These are phyloP conservation scores for Campoplex nolae DNA, from an alignment of 2,888 invertebrate species.

Conservation along the genomic window DNA sequence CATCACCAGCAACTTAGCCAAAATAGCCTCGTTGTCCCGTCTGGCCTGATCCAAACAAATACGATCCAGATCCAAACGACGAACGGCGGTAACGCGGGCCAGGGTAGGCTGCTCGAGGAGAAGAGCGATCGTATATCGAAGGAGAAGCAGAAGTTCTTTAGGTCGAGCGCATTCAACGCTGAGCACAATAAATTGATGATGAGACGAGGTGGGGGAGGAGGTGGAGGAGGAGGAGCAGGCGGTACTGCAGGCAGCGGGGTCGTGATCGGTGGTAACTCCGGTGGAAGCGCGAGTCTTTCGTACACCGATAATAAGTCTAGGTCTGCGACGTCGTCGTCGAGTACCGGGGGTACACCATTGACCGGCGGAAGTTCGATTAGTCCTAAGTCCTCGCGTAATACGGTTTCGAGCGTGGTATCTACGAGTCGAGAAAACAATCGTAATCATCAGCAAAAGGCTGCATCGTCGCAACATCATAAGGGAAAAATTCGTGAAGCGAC, in stretches of 20 bases:
- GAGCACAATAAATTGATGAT: constrained; percentile 84
- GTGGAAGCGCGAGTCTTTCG: constrained; percentile 35
- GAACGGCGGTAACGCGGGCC: constrained; percentile 84
- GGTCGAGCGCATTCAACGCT: constrained; percentile 92
- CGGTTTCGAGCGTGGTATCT: not conserved
- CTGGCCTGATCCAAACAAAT: constrained; percentile 65
- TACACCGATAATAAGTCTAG: constrained; percentile 59
- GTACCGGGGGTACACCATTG: constrained; percentile 7
- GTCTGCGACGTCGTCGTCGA: constrained; percentile 47
- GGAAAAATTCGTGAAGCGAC: constrained; percentile 57
- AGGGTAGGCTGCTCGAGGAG: constrained; percentile 86
- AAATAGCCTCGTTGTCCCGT: constrained; percentile 65
- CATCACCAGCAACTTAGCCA: constrained; percentile 71
- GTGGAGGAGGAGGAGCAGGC: constrained; percentile 57
- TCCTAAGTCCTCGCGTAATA: constrained; percentile 75
- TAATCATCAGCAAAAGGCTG: constrained; percentile 66
- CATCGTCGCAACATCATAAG: constrained; percentile 43
- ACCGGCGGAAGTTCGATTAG: constrained; percentile 66
- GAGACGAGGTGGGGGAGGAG: constrained; percentile 81
- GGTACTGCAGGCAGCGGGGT: constrained; percentile 53
- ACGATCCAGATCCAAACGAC: constrained; percentile 71
- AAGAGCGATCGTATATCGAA: constrained; percentile 92
- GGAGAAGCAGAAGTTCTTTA: constrained; percentile 95
- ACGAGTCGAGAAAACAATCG: constrained; percentile 13
- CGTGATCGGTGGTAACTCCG: constrained; percentile 52